Base-by-base conservation (phyloP, 2,888 invertebrate genomes). In the Eretmocerus hayati region DNA sequence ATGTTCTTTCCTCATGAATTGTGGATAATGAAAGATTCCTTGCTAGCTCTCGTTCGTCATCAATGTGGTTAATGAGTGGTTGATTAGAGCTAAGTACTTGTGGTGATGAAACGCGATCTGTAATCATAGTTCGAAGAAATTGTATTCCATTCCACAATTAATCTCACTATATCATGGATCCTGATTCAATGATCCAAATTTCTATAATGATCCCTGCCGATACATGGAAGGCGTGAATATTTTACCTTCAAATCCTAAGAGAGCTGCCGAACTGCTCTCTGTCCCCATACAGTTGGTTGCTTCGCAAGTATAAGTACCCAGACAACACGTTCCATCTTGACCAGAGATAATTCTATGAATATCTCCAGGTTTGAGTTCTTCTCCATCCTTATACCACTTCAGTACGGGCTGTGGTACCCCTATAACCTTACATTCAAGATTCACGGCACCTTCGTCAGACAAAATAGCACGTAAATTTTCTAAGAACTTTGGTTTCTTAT, bases 311-410 rank as follows among this genome's bases (percentile, higher is more conserved):
- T 92, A 92, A 0, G 89, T 90, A 2, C 91, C 91, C 43, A 91
- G 74, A 58, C 90, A 90, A 62, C 91, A 91, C 1, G 88, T 90
- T 5, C 91, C 91, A 67, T 90, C 90, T 73, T 90, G 87, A 0
- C 90, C 90, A 0, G 90, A 89, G 59, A 90, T 90, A 40, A 92
- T 91, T 64, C 87, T 79, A 63, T 92, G 91, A 60, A 92, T 91
- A 65, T 92, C 92, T 0, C 92, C 92, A 0, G 92, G 88, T 65
- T 90, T 90, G 1, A 92, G 69, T 65, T 91, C 90, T 46, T 85
- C 81, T 0, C 90, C 91, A 66, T 92, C 92, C 72, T 92, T 92
- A 67, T 88, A 92, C 92, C 92, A 92, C 63, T 89, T 90, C 0
- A 92, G 73, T n/a, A 84, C 76, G 0, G 91, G 91, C 63, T 90